Conservation (phyloP, 2,888 invertebrate species). For the Tenthredo scrophulariae region DNA sequence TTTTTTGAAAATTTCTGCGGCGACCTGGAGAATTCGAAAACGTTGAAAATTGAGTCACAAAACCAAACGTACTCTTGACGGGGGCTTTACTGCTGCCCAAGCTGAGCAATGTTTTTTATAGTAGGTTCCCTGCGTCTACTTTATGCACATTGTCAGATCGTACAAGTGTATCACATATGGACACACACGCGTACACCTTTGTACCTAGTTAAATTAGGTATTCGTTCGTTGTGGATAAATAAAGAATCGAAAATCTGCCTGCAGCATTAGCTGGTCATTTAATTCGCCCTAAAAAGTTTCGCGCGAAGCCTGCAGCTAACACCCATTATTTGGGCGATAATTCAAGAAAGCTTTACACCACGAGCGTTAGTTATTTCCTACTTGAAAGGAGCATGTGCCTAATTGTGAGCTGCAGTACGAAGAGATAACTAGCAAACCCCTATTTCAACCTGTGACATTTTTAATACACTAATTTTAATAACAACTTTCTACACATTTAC, state of each 20-base stretch:
- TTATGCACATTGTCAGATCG: neutral
- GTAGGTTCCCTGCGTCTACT: conserved; percentile 21
- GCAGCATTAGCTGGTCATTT: conserved; percentile 18
- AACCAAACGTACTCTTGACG: conserved; percentile 28
- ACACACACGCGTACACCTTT: neutral
- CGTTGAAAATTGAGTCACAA: neutral
- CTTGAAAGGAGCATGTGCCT: neutral
- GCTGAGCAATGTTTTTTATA: conserved; percentile 47
- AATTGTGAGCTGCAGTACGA: neutral
- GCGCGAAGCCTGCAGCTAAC: neutral
- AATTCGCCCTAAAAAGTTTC: conserved; percentile 22
- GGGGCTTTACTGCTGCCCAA: conserved; percentile 34
- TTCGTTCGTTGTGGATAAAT: conserved; percentile 23
- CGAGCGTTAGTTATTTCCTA: neutral
- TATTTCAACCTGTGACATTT: neutral
- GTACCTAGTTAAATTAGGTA: conserved; percentile 22
- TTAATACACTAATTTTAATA: neutral
- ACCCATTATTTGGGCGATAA: neutral
- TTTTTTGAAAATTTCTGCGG: neutral
- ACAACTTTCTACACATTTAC: neutral
- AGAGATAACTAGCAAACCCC: neutral
- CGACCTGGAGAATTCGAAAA: neutral
- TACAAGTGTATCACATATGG: neutral
- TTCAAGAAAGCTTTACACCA: conserved; percentile 12
- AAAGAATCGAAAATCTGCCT: conserved; percentile 26